These are phyloP conservation scores for Phenganax stokvisi DNA, from an alignment of 92 coral and sea anemone species.

Conservation along the genomic window DNA sequence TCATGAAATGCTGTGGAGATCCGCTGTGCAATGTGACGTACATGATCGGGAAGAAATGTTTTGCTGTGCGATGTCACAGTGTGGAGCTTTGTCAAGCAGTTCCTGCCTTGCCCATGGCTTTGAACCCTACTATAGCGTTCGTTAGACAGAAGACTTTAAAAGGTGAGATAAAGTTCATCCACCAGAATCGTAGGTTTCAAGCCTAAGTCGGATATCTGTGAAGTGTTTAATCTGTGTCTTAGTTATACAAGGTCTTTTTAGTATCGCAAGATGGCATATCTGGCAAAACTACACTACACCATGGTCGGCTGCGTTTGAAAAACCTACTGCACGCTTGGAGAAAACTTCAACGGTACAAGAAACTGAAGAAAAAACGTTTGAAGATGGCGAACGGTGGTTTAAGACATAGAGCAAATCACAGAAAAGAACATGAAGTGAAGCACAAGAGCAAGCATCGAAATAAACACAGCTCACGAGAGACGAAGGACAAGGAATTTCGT, in stretches of 20 bases:
- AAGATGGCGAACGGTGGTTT: background rate
- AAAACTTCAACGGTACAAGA: constrained; percentile 9
- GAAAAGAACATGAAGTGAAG: background rate
- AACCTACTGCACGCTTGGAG: constrained; percentile 16
- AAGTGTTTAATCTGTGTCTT: too few species aligned
- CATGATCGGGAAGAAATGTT: constrained; percentile 66
- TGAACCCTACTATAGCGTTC: constrained; percentile 67
- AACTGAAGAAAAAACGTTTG: constrained; percentile 4
- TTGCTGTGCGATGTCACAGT: constrained; percentile 69
- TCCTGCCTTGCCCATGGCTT: constrained; percentile 60
- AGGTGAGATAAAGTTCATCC: constrained; percentile 11
- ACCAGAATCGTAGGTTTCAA: background rate
- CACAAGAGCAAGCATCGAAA: constrained; percentile 6
- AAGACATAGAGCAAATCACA: constrained; percentile 11
- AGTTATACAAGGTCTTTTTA: background rate
- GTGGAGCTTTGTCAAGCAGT: constrained; percentile 59
- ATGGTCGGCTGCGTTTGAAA: constrained; percentile 16
- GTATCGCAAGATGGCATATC: background rate
- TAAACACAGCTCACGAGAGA: background rate
- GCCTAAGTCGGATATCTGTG: too few species aligned
- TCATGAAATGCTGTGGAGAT: constrained; percentile 66
- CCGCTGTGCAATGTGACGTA: constrained; percentile 85
- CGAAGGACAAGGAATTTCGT: background rate
- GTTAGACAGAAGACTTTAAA: constrained; percentile 20
- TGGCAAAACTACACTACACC: background rate